A percentile compares a stretch with the other conserved stretches of the same genome.
phyloP scores from a whole-genome alignment of 2,888 invertebrate species.

The Bhutanitis thaidina region DNA sequence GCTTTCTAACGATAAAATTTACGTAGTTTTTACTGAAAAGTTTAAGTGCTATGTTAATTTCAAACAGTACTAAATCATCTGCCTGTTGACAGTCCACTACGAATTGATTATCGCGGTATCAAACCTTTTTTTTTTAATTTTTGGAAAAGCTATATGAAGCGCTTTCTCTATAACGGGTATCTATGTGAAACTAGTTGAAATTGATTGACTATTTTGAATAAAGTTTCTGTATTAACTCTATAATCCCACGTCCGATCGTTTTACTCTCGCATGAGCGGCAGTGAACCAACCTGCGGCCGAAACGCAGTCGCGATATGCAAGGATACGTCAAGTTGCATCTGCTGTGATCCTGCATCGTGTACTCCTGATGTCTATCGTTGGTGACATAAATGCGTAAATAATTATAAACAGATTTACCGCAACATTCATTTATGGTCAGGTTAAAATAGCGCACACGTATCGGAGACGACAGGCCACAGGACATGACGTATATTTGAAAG shows the following conservation, averaged over 20 bases:
- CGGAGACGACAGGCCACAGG: background rate
- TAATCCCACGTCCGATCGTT: conserved; percentile 12
- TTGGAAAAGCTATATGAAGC: too few relatives aligned
- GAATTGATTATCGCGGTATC: too few relatives aligned
- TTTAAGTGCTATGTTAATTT: too few relatives aligned
- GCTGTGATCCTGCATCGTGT: conserved; percentile 1
- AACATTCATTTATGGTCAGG: conserved; percentile 3
- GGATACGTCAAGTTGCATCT: conserved; percentile 18
- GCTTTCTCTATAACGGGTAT: too few relatives aligned
- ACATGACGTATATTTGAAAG: background rate
- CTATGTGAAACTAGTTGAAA: too few relatives aligned
- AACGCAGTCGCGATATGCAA: conserved; percentile 1
- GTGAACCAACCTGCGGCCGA: conserved; percentile 11
- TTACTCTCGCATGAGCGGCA: conserved; percentile 3
- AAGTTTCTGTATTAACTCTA: background rate
- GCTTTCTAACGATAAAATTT: conserved; percentile 16
- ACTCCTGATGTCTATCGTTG: conserved; percentile 5
- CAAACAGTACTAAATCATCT: too few relatives aligned
- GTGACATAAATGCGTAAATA: conserved; percentile 20
- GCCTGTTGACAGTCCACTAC: too few relatives aligned
- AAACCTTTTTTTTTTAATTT: too few relatives aligned
- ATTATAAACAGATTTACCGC: conserved; percentile 20
- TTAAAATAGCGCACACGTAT: background rate
- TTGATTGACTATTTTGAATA: too few relatives aligned
- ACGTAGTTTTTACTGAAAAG: background rate